Conservation (phyloP, 2,888 invertebrate species). For the Tinea semifulvella region DNA sequence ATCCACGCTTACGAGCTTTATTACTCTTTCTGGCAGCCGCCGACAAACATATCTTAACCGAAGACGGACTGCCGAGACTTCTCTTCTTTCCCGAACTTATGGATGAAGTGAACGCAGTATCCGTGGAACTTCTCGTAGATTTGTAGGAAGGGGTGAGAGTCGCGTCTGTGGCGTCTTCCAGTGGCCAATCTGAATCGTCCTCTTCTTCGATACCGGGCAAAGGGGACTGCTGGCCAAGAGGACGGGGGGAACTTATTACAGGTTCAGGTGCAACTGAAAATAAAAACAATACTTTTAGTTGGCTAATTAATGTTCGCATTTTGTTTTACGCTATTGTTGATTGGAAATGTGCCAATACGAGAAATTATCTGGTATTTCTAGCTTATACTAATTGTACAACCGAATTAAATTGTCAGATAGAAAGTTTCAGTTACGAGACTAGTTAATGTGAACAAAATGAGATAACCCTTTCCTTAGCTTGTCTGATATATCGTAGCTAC, state of each 20-base stretch:
- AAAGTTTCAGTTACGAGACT: too few species aligned
- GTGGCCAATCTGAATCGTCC: conserved; percentile 71
- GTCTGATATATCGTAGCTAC: too few species aligned
- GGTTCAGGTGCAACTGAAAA: conserved; percentile 64
- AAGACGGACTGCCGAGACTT: conserved; percentile 63
- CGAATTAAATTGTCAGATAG: neutral
- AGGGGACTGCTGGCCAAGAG: conserved; percentile 74
- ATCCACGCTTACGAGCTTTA: conserved; percentile 62
- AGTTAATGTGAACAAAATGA: too few species aligned
- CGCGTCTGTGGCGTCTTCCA: conserved; percentile 60
- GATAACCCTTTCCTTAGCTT: conserved; percentile 1
- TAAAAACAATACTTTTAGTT: conserved; percentile 23
- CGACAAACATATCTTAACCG: conserved; percentile 66
- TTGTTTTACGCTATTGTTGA: neutral
- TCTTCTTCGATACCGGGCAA: conserved; percentile 86
- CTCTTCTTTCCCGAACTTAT: conserved; percentile 61
- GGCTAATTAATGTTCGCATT: neutral
- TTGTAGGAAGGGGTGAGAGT: conserved; percentile 60
- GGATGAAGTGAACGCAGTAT: conserved; percentile 59
- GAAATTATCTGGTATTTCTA: conserved; percentile 3
- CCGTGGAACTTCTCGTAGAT: conserved; percentile 59
- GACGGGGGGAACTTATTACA: conserved; percentile 63
- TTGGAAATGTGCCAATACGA: conserved; percentile 11
- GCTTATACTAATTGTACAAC: neutral
- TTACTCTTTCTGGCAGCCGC: conserved; percentile 61